Base-by-base conservation (phyloP, 2,797 vertebrate genomes). In the Scarus forsteni region DNA sequence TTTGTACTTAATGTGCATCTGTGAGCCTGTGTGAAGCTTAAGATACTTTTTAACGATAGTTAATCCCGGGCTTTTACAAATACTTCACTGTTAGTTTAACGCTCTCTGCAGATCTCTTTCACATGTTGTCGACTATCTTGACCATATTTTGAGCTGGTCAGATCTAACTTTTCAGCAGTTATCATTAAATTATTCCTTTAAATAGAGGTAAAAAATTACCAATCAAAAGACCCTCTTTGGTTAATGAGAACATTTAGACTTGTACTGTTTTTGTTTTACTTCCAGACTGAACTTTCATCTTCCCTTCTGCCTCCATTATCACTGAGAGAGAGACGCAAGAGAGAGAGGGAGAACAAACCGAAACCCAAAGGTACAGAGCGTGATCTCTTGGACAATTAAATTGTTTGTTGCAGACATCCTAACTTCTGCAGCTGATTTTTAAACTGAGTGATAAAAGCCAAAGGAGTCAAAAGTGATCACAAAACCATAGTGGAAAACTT, bases 281-380 rank as follows among this genome's bases (percentile, higher is more conserved):
- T 78, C 2, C 54, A 93, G 92, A 89, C 90, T 13, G 88, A 91
- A 73, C 43, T 35, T 16, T 55, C 76, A 0, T 16, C 50, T 0
- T 73, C 63, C 11, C 70, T 66, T 52, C 18, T 69, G 6, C 27
- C 69, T 0, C 3, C 60, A 0, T 6, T 68, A 0, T 34, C 70
- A 8, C 0, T 38, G 0, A 87, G 85, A 73, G 75, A 67, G 8
- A 68, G 46, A 18, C 71, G 73, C 3, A 78, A 42, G 34, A 67
- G 34, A 12, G 86, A 85, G 42, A 77, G 73, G 10, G 77, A 76
- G 2, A 79, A 42, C 66, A 84, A 80, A 36, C 8, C 61, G 27
- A 86, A 77, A 45, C 2, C 77, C n/a, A 89, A 78, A 89, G 90
- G 92, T 93, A 63, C 10, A 12, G 11, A 13, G 42, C 42, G 12